Evolutionary conservation across 2,797 vertebrate species (phyloP), one percentile per base, ranked within the genome.

Genomic region (Chelon labrosus): DNA sequence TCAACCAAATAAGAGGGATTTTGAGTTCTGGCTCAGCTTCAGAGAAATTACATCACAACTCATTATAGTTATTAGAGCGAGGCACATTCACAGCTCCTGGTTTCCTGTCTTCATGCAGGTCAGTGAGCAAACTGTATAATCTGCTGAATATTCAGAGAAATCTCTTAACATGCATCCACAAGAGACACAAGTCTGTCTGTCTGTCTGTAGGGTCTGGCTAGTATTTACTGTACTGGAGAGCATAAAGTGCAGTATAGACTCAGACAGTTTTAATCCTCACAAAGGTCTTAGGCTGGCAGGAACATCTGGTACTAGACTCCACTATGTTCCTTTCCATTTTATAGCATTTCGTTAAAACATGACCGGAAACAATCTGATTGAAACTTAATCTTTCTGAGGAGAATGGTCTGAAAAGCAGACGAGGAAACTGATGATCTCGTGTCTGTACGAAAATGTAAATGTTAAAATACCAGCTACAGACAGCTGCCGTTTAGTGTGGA

Each of bases 191-290:
- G 14, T 42, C 19, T 39, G 5, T 16, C 20, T 22, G 42, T 54
- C 20, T 69, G 16, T 41, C 5, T 52, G n/a, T 66, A 49, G 35
- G 46, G 22, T 51, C 11, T 3, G 19, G 10, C 17, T 60, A 1
- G 39, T 53, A 22, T 66, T 20, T 16, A 5, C 11, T 63, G 38
- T 59, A 51, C 50, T 63, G 6, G 13, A 20, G 55, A 49, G 22
- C 37, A 49, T 7, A 31, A 41, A 52, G 39, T n/a, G 31, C 50
- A 16, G 46, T 41, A 3, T 46, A 35, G 19, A 49, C 37, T 54
- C 69, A 13, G 31, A 56, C 73, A 7, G 37, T 68, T 83, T 83
- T 83, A 90, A 89, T 89, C 88, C 82, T 57, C 47, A 31, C 68
- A 70, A 64, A 84, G 20, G 74, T 65, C 65, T 87, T 86, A 90